A percentile compares a stretch with the other conserved stretches of the same genome.
Conservation (phyloP, 2,113 vertebrate genomes). For the Neofelis nebulosa region DNA sequence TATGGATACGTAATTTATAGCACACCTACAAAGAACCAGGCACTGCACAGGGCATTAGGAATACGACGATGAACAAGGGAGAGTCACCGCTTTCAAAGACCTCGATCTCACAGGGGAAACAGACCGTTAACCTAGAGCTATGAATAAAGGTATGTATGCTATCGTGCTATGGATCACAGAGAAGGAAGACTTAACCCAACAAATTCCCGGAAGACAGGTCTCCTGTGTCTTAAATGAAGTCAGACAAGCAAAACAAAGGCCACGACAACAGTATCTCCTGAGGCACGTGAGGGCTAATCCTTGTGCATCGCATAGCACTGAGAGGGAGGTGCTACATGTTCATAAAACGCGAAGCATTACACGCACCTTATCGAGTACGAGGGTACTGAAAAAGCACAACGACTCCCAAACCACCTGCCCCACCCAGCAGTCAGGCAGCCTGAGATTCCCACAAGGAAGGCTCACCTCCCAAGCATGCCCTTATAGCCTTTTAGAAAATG, state of each 20-base stretch:
- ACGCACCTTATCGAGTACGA: background rate
- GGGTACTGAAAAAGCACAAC: background rate
- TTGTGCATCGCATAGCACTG: background rate
- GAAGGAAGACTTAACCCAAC: background rate
- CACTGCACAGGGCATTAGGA: background rate
- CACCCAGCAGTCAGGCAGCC: background rate
- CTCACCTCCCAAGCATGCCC: background rate
- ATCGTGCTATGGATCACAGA: background rate
- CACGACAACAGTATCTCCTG: background rate
- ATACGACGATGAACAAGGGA: background rate
- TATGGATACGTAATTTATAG: background rate
- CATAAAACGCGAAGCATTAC: background rate
- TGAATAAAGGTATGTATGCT: background rate
- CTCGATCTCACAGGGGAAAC: background rate
- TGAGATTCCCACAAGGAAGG: background rate
- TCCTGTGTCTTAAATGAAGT: conserved; percentile 18
- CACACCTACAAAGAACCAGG: background rate
- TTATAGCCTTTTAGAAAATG: background rate
- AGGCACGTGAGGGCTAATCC: conserved; percentile 6
- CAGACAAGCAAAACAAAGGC: conserved; percentile 21
- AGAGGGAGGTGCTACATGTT: background rate
- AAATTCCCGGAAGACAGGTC: background rate
- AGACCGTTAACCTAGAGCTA: background rate
- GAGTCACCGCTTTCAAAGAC: background rate
- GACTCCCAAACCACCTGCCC: background rate